A percentile compares a stretch with the other conserved stretches of the same genome.
Evolutionary conservation across 2,113 vertebrate species (phyloP).

Genomic region (Procapra przewalskii): DNA sequence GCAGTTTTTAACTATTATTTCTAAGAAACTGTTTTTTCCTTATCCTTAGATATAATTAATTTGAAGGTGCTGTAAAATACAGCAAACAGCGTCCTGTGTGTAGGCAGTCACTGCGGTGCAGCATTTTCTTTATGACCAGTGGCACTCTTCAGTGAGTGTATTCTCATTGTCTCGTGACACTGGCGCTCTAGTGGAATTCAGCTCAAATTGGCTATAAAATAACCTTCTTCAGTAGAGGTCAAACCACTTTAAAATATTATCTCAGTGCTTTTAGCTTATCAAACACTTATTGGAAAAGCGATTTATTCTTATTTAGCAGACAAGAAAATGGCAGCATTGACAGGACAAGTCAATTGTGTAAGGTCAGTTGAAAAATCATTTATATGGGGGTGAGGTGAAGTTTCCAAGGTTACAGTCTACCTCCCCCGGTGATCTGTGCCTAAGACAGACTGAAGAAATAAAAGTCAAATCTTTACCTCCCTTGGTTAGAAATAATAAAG

Average conservation of each 20-base stretch:
- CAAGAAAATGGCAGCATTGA: not conserved
- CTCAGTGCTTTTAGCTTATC: not conserved
- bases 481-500: not conserved
- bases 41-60: not conserved
- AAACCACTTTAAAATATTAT: constrained; percentile 22
- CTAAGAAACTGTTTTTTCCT: not conserved
- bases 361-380: constrained; percentile 22
- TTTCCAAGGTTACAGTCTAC: not conserved
- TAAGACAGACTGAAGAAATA: not conserved
- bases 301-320: constrained; percentile 22
- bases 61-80: not conserved
- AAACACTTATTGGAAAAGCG: constrained; percentile 4
- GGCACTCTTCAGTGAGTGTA: not conserved
- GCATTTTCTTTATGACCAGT: not conserved
- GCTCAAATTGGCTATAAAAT: not conserved
- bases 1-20: not conserved
- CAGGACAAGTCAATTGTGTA: not conserved
- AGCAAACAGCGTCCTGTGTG: not conserved
- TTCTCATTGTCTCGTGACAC: not conserved
- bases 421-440: not conserved
- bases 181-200: not conserved
- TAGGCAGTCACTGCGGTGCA: not conserved
- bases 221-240: not conserved
- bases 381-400: not conserved
- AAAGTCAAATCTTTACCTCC: not conserved